phyloP scores from a whole-genome alignment of 2,797 vertebrate species.

The Hydrocynus forskahlii region DNA sequence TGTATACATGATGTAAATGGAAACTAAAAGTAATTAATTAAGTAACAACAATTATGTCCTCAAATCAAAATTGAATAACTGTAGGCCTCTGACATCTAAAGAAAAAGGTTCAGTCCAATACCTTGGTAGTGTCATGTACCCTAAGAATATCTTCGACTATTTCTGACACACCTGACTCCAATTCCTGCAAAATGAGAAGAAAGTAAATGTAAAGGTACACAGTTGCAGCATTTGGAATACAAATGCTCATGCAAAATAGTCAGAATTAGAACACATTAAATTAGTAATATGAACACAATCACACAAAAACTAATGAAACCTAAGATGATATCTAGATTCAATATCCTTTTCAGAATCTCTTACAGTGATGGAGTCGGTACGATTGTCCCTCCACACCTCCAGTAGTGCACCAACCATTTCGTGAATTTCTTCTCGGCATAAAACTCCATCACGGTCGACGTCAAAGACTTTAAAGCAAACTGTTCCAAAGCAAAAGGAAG shows the following conservation, averaged over 20 bases:
- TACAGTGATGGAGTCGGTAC: slow-evolving; percentile 91
- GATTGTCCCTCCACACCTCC: slow-evolving; percentile 99
- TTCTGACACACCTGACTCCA: slow-evolving; percentile 83
- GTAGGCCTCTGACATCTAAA: neutral
- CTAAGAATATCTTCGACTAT: slow-evolving; percentile 90
- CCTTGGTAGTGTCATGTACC: slow-evolving; percentile 94
- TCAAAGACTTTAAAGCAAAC: slow-evolving; percentile 99
- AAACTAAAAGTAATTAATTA: neutral
- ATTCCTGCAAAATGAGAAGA: slow-evolving; percentile 76
- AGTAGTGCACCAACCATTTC: slow-evolving; percentile 95
- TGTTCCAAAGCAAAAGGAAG: slow-evolving; percentile 57
- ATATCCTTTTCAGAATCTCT: neutral
- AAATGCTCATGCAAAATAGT: neutral
- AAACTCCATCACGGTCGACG: slow-evolving; percentile 90
- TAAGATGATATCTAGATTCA: neutral
- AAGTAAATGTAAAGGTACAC: neutral
- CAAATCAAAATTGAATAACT: neutral
- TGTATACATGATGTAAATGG: too few species aligned
- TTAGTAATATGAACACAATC: neutral
- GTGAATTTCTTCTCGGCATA: slow-evolving; percentile 89
- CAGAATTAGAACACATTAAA: neutral
- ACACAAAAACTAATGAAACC: slow-evolving; percentile 44
- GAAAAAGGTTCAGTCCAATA: slow-evolving; percentile 58
- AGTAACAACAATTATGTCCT: neutral
- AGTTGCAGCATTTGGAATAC: neutral